Conservation (phyloP, 2,888 invertebrate species). For the Parascotia fuliginaria region DNA sequence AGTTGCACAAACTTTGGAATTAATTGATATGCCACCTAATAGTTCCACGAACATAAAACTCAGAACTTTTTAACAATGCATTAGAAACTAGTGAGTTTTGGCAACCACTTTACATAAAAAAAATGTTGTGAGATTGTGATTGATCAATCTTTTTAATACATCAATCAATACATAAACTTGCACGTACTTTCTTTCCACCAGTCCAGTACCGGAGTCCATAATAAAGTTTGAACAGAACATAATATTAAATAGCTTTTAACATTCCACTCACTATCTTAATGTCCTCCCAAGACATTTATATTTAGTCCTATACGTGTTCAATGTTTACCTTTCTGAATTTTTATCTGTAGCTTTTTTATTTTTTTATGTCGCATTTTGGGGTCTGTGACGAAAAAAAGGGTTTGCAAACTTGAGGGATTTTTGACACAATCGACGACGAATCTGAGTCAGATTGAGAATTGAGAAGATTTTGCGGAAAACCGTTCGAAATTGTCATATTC, state of each 20-base stretch:
- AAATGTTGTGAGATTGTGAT: no score
- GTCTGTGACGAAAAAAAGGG: slow-evolving; percentile 40
- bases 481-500: neutral
- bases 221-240: slow-evolving; percentile 85
- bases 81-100: no score
- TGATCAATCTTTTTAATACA: neutral
- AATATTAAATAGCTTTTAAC: slow-evolving; percentile 87
- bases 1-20: no score
- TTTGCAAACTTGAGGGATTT: slow-evolving; percentile 7
- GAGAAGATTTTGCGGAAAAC: slow-evolving; percentile 4
- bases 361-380: slow-evolving; percentile 58
- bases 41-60: no score
- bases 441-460: slow-evolving; percentile 14
- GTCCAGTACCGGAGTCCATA: slow-evolving; percentile 50
- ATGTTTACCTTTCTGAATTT: slow-evolving; percentile 80
- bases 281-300: slow-evolving; percentile 80
- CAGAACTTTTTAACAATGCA: no score
- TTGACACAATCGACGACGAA: no score
- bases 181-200: slow-evolving; percentile 48
- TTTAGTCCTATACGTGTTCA: slow-evolving; percentile 83
- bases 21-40: no score
- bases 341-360: slow-evolving; percentile 68
- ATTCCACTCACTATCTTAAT: slow-evolving; percentile 80
- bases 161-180: neutral
- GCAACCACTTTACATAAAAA: no score